Percentiles rank a stretch among this genome's conserved stretches.
Conservation (phyloP, 2,888 invertebrate genomes). For the Sinopyrophorus schimmeli region DNA sequence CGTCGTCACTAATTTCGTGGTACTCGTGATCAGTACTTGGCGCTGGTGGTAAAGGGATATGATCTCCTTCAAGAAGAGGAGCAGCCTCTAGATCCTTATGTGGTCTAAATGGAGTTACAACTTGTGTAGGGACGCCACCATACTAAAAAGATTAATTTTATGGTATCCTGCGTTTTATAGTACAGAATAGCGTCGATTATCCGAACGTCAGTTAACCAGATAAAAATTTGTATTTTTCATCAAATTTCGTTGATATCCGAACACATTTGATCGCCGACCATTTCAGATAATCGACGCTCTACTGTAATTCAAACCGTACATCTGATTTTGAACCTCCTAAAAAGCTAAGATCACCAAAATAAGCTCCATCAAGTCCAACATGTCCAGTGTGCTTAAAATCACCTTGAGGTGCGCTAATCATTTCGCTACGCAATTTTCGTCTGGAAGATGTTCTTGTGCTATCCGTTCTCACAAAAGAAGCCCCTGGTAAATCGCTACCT, state of each 20-base stretch:
- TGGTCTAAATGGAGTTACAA: constrained; percentile 87
- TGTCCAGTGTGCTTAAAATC: constrained; percentile 95
- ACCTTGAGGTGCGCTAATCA: constrained; percentile 97
- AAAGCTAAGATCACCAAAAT: constrained; percentile 91
- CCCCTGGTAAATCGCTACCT: constrained; percentile 71
- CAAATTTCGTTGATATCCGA: too few relatives aligned
- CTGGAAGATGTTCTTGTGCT: constrained; percentile 65
- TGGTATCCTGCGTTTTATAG: too few relatives aligned
- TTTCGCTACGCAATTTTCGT: constrained; percentile 78
- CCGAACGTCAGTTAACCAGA: too few relatives aligned
- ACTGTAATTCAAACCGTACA: constrained; percentile 36
- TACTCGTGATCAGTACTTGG: constrained; percentile 69
- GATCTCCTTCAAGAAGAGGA: constrained; percentile 59
- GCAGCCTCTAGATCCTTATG: constrained; percentile 79
- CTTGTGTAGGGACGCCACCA: constrained; percentile 82
- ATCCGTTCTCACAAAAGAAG: constrained; percentile 58
- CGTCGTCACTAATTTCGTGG: constrained; percentile 83
- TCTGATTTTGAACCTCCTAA: constrained; percentile 62
- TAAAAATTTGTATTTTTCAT: too few relatives aligned
- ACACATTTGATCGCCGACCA: too few relatives aligned
- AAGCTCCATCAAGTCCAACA: constrained; percentile 95
- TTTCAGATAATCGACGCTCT: too few relatives aligned
- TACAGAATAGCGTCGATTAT: too few relatives aligned
- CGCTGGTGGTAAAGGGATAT: constrained; percentile 52
- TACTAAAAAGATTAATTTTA: constrained; percentile 64